Percentiles rank a stretch among this genome's conserved stretches.
Conservation (phyloP, 2,797 vertebrate species). For the Margarornis squamiger region DNA sequence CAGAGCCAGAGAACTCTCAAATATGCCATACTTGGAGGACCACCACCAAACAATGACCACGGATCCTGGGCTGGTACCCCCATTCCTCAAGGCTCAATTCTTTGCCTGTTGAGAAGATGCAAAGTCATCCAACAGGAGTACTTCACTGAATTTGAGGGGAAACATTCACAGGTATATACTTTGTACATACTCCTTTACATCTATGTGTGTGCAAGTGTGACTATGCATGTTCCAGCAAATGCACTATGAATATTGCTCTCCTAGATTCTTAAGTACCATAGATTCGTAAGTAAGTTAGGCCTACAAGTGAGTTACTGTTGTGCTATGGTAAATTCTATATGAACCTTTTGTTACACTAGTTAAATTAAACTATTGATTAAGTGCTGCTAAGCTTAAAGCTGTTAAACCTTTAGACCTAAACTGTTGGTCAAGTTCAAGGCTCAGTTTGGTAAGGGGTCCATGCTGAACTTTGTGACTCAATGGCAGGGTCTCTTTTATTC, state of each 20-base stretch:
- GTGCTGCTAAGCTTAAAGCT: neutral
- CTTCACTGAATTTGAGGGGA: neutral
- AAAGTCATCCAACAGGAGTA: neutral
- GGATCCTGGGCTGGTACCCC: neutral
- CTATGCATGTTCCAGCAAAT: neutral
- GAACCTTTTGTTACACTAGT: neutral
- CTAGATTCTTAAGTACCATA: neutral
- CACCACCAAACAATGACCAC: neutral
- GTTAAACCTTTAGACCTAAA: neutral
- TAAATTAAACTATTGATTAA: neutral
- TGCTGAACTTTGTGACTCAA: neutral
- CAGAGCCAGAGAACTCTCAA: neutral
- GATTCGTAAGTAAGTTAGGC: neutral
- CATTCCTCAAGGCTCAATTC: accelerated
- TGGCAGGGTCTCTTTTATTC: neutral
- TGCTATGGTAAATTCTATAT: neutral
- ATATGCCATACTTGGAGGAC: neutral
- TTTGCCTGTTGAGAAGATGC: neutral
- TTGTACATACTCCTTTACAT: neutral
- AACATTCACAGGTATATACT: neutral
- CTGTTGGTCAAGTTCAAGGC: neutral
- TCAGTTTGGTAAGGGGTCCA: neutral
- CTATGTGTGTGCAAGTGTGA: neutral
- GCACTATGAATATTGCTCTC: neutral
- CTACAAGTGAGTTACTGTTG: neutral